Conservation (phyloP, 1,140 invertebrate genomes). For the Drosophila erecta region DNA sequence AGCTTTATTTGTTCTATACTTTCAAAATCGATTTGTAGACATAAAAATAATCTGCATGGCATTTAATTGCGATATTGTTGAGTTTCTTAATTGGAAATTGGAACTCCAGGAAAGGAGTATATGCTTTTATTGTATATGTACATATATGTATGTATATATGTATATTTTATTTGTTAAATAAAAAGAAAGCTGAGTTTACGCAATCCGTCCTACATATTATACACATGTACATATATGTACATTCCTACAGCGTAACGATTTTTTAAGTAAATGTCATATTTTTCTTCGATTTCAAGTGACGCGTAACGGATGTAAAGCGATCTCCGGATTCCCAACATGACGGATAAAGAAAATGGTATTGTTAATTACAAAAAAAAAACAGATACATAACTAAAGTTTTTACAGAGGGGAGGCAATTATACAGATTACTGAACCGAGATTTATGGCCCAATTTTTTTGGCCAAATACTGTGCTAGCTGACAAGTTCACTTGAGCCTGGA, state of each 20-base stretch:
- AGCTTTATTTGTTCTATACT: neutral
- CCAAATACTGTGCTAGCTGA: too few relatives aligned
- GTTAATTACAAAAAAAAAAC: constrained; percentile 1
- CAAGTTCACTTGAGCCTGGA: neutral
- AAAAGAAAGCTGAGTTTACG: constrained; percentile 24
- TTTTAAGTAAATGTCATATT: constrained; percentile 37
- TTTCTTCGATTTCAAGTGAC: constrained; percentile 69
- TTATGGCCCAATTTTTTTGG: neutral
- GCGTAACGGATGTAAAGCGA: constrained; percentile 62
- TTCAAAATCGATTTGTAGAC: neutral
- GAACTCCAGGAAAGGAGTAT: constrained; percentile 11
- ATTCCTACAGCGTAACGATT: constrained; percentile 3
- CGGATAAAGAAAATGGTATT: constrained; percentile 70
- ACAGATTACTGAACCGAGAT: constrained; percentile 4
- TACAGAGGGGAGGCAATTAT: constrained; percentile 7
- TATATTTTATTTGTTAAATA: neutral
- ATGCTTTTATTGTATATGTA: neutral
- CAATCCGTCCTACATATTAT: constrained; percentile 6
- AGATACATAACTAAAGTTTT: constrained; percentile 5
- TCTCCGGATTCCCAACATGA: constrained; percentile 41
- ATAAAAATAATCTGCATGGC: neutral
- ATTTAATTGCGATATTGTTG: neutral
- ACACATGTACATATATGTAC: neutral
- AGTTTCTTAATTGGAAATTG: neutral
- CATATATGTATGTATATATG: neutral